Conservation (phyloP, 2,888 invertebrate species). For the Stenodema calcarata region DNA sequence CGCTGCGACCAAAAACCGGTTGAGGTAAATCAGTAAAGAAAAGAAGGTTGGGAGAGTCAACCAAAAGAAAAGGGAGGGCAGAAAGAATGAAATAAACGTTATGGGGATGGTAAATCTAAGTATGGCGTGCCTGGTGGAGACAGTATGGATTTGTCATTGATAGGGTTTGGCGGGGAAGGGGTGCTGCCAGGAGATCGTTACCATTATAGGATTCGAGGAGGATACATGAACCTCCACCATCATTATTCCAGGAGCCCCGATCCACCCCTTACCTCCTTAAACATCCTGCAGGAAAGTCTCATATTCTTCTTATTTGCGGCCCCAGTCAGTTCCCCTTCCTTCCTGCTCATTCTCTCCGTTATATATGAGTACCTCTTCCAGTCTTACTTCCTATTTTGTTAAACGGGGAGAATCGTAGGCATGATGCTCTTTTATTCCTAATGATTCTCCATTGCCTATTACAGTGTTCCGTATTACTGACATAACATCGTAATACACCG, state of each 20-base stretch:
- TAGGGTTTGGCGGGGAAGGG: neutral
- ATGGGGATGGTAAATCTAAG: slow-evolving; percentile 20
- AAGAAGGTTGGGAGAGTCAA: neutral
- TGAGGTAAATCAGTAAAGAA: neutral
- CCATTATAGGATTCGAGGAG: slow-evolving; percentile 32
- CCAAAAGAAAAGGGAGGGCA: neutral
- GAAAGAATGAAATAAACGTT: slow-evolving; percentile 31
- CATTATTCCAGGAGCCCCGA: neutral
- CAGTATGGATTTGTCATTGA: slow-evolving; percentile 45
- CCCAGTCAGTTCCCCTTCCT: neutral
- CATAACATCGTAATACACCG: too few species aligned
- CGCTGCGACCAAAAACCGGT: too few species aligned
- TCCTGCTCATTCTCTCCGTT: neutral
- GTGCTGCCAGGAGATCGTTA: slow-evolving; percentile 10
- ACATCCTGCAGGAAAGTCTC: neutral
- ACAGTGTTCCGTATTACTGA: too few species aligned
- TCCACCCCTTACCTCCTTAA: neutral
- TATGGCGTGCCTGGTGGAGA: slow-evolving; percentile 20
- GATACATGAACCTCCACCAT: slow-evolving; percentile 7
- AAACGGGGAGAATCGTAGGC: neutral
- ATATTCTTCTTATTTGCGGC: neutral
- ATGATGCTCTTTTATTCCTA: too few species aligned
- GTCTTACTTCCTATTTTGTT: neutral
- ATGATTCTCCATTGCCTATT: too few species aligned
- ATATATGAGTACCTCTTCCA: neutral